Evolutionary conservation across 2,888 invertebrate species (phyloP).

Genomic region (Diabrotica balteata): DNA sequence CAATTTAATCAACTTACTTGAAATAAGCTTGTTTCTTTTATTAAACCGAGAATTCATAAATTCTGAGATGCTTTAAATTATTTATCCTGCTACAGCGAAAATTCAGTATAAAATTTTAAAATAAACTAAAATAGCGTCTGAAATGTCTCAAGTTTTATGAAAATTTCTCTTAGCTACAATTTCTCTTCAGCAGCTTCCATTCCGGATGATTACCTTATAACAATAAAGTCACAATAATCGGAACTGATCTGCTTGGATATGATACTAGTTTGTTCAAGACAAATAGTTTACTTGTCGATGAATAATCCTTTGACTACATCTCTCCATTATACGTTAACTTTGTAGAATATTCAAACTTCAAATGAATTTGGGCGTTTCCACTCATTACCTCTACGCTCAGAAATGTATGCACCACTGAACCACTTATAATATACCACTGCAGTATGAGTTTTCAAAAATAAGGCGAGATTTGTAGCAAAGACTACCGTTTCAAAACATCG

Average conservation of each 20-base stretch:
- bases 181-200: constrained; percentile 2
- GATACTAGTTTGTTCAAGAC: constrained; percentile 29
- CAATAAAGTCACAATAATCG: constrained; percentile 24
- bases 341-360: constrained; percentile 32
- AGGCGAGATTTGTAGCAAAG: not conserved
- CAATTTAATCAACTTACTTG: no score
- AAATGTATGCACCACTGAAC: constrained; percentile 27
- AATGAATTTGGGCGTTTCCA: constrained; percentile 33
- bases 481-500: no score
- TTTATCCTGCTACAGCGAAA: no score
- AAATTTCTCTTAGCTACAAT: not conserved
- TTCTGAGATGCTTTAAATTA: no score
- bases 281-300: constrained; percentile 33
- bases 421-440: constrained; percentile 23
- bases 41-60: no score
- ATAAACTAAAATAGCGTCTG: no score
- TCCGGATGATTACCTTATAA: constrained; percentile 12
- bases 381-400: constrained; percentile 29
- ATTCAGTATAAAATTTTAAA: no score
- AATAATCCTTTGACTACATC: constrained; percentile 30
- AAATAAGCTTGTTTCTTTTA: no score
- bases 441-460: constrained; percentile 24
- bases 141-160: not conserved
- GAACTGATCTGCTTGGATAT: constrained; percentile 22
- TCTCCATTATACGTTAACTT: constrained; percentile 30